Percentiles rank a stretch among this genome's conserved stretches.
Conservation (phyloP, 1,140 invertebrate species). For the Tetragnatha versicolor region DNA sequence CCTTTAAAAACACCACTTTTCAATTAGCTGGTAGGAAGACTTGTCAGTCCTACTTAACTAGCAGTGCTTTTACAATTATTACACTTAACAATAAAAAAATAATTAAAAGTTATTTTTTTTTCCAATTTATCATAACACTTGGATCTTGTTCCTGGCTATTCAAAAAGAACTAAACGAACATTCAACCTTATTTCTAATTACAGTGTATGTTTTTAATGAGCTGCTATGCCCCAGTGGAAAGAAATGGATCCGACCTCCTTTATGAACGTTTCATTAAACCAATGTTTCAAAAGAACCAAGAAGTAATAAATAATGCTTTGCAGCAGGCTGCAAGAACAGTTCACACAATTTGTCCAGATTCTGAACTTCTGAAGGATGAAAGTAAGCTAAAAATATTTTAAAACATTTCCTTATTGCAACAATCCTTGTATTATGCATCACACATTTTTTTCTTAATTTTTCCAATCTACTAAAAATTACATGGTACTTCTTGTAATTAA, state of each 20-base stretch:
- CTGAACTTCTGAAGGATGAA: not conserved
- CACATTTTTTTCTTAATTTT: too few relatives aligned
- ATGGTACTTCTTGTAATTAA: too few relatives aligned
- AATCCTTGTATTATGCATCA: too few relatives aligned
- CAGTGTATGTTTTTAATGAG: constrained; percentile 18
- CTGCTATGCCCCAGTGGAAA: constrained; percentile 34
- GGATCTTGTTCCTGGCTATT: not conserved
- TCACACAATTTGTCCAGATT: constrained; percentile 25
- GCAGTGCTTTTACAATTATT: not conserved
- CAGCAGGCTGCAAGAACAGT: constrained; percentile 9
- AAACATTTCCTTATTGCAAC: too few relatives aligned
- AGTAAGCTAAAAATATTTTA: too few relatives aligned
- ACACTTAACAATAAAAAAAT: not conserved
- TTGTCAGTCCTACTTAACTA: not conserved
- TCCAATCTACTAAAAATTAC: too few relatives aligned
- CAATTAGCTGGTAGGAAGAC: not conserved
- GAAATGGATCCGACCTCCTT: constrained; percentile 26
- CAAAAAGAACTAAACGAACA: not conserved
- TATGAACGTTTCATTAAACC: constrained; percentile 10
- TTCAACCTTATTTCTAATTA: too few relatives aligned
- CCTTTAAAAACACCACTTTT: not conserved
- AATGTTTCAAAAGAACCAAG: constrained; percentile 15
- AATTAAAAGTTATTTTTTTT: not conserved
- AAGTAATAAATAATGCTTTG: constrained; percentile 26
- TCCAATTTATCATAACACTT: not conserved